phyloP scores from a whole-genome alignment of 1,140 invertebrate species.

The Drepana arcuata region DNA sequence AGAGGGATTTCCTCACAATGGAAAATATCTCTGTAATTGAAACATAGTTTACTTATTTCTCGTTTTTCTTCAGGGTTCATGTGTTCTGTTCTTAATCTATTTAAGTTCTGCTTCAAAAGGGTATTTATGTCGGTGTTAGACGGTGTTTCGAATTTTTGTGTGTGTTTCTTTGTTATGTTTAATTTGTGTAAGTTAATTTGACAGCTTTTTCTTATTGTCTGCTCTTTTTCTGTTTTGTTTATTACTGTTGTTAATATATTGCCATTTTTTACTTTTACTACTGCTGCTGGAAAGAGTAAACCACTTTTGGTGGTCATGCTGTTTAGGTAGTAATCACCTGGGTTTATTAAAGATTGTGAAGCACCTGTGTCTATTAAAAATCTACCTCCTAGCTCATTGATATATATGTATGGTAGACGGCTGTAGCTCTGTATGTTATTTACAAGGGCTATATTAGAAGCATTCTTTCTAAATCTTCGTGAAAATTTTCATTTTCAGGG shows the following conservation, averaged over 20 bases:
- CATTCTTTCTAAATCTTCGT: too few relatives aligned
- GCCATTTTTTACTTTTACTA: conserved; percentile 14
- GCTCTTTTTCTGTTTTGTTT: conserved; percentile 6
- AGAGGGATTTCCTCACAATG: not conserved
- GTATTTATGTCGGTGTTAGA: not conserved
- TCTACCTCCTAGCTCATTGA: conserved; percentile 16
- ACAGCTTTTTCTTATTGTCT: conserved; percentile 6
- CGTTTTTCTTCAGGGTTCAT: conserved; percentile 4
- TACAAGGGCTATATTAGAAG: too few relatives aligned
- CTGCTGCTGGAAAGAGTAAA: conserved; percentile 14
- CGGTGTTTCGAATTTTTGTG: not conserved
- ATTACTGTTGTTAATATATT: conserved; percentile 11
- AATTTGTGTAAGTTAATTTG: not conserved
- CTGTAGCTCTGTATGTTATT: too few relatives aligned
- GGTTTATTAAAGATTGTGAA: conserved; percentile 15
- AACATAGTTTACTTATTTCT: conserved; percentile 1
- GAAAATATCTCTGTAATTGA: conserved; percentile 1
- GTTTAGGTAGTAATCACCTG: too few relatives aligned
- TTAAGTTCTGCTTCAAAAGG: too few relatives aligned
- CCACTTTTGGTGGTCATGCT: too few relatives aligned
- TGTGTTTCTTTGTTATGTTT: not conserved
- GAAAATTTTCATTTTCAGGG: too few relatives aligned
- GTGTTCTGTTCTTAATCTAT: not conserved
- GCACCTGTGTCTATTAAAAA: conserved; percentile 23
- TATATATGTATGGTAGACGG: conserved; percentile 14